Evolutionary conservation across 2,113 vertebrate genomes (phyloP), one percentile per base, ranked within the genome.

Genomic region (Acrocephalus arundinaceus): DNA sequence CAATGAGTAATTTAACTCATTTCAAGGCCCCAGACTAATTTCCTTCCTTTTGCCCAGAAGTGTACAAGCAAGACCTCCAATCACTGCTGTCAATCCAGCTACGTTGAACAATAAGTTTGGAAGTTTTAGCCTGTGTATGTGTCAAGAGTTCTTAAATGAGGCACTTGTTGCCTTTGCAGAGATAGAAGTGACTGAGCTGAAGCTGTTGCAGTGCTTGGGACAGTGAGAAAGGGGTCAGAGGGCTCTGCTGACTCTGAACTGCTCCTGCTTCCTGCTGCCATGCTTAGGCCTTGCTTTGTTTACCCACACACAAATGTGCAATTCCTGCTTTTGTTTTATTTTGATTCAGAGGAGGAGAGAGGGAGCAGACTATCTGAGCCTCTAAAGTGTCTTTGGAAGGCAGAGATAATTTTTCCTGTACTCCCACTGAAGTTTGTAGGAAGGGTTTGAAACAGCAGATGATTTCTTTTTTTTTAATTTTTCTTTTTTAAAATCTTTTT

Each of bases 261-360:
- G 11, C 76, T 90, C 68, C 80, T 85, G 88, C 89, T 96, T 97
- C 96, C 94, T 95, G 87, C 94, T 95, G 95, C 87, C 91, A 58
- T 7, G 55, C 72, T 66, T 5, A 9, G 68, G 43, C 68, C 89
- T 75, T 57, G 62, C 73, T 67, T 88, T 96, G 93, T 96, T 97
- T 90, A 84, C 72, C 68, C 85, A 45, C 72, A 25, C 55, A 24
- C 4, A 96, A 94, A 94, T 31, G 61, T 80, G 75, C 65, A 84
- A 94, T 94, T 94, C 94, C 93, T 93, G 90, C 93, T 94, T 96
- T 95, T 95, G 82, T 94, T 91, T 94, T 65, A 39, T 39, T 91
- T 73, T 4, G 3, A 10, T 90, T 57, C 74, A 76, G 83, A 63
- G 75, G 79, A 76, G 55, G 71, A 79, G 65, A 89, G 72, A n/a